Base-by-base conservation (phyloP, 1,140 invertebrate species). In the Microvelia longipes region DNA sequence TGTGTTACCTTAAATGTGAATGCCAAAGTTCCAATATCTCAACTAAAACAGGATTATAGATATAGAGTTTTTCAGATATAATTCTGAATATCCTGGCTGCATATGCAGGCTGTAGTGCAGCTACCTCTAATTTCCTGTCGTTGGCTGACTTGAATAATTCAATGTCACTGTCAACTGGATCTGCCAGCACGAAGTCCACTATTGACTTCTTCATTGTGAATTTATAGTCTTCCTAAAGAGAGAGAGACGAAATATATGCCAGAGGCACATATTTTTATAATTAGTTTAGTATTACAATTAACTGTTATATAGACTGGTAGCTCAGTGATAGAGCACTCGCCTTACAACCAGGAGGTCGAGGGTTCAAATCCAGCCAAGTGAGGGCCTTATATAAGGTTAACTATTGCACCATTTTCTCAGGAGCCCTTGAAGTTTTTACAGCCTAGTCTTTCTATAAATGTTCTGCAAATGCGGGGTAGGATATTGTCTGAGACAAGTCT, bases 171-270 rank as follows among this genome's bases (percentile, higher is more conserved):
- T 74, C 82, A 71, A 80, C 78, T 1, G 89, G 86, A 80, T 94
- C 89, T 76, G 87, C 86, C 1, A 96, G 79, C 1, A 94, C 91
- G 79, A 92, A 96, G 81, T 96, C 92, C 1, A 93, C 85, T 2
- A 92, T 85, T 0, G 92, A 88, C 79, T 93, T 94, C 77, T 95
- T 96, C 70, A 94, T 88, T 73, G 87, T 88, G 73, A 90, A 83
- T 73, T 90, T 83, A 78, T 92, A 96, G 75, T 93, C 89, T 72
- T 90, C 86, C 75, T 87, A 75, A 14, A 66, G 68, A 64, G 62
- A 67, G 1, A 71, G 24, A n/a, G 30, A 24, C 5, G 2, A 35
- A 2, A 29, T 65, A n/a, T n/a, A n/a, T n/a, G n/a, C n/a, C 13
- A 60, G 50, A 13, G n/a, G 50, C 50, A 60, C 13, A 60, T 25